These are phyloP conservation scores for Excalfactoria chinensis DNA, from an alignment of 2,113 vertebrate genomes.

Conservation along the genomic window DNA sequence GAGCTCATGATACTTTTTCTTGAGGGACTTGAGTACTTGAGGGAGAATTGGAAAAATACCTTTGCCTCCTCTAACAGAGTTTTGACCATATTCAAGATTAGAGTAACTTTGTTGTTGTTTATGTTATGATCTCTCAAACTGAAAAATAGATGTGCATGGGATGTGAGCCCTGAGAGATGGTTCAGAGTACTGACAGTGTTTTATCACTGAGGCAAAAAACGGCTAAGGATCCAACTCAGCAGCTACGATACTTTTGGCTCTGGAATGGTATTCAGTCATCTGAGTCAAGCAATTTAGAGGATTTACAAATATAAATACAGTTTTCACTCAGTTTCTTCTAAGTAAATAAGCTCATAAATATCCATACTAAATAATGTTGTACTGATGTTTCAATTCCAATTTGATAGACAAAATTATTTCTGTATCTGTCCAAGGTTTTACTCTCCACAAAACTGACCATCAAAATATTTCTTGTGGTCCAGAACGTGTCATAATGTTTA, in stretches of 20 bases:
- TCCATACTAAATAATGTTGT: neutral
- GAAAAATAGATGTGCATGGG: constrained; percentile 28
- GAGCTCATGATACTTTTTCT: neutral
- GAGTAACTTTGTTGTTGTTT: neutral
- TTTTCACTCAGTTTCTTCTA: neutral
- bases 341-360: neutral
- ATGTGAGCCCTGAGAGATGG: neutral
- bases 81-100: neutral
- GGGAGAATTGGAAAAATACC: neutral
- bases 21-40: neutral
- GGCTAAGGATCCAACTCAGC: neutral
- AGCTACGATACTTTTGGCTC: neutral
- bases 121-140: constrained; percentile 8
- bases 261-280: neutral
- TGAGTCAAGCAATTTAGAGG: neutral
- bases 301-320: neutral
- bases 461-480: constrained; percentile 9
- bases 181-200: constrained; percentile 1
- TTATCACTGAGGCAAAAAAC: constrained; percentile 34
- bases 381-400: neutral
- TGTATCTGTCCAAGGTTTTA: neutral
- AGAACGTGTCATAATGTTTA: constrained; percentile 19
- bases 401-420: neutral
- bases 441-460: neutral
- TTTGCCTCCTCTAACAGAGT: neutral